These are phyloP conservation scores for Lasioglossum marginatum DNA, from an alignment of 2,888 invertebrate genomes.

Conservation along the genomic window DNA sequence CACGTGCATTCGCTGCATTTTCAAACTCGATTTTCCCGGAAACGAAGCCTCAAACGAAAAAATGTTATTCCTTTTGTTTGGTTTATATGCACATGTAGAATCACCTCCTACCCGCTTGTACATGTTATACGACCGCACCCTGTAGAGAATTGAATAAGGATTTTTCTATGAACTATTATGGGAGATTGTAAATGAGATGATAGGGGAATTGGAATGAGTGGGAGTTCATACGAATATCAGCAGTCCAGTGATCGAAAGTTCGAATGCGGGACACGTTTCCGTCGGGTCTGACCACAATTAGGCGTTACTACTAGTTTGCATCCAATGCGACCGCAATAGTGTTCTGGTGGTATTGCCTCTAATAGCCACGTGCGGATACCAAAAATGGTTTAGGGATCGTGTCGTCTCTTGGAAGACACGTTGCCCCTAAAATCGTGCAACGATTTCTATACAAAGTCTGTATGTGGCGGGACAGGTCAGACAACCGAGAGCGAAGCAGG, in stretches of 20 bases:
- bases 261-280: background rate
- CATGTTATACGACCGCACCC: no score
- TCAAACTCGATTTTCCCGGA: no score
- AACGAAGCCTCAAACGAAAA: no score
- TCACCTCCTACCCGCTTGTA: no score
- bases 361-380: slow-evolving; percentile 40
- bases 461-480: background rate
- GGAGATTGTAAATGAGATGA: background rate
- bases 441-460: background rate
- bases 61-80: no score
- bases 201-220: background rate
- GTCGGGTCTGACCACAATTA: slow-evolving; percentile 43
- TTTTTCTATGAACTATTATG: background rate
- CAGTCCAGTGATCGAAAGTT: slow-evolving; percentile 4
- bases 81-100: no score
- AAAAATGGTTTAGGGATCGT: background rate
- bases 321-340: slow-evolving; percentile 57
- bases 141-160: no score
- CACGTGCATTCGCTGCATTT: no score
- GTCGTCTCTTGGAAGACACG: background rate
- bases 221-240: background rate
- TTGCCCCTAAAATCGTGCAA: background rate
- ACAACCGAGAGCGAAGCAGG: background rate
- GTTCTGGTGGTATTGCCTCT: slow-evolving; percentile 20
- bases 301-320: slow-evolving; percentile 50